Evolutionary conservation across 1,140 invertebrate genomes (phyloP).

Genomic region (Catajapyx aquilonaris): DNA sequence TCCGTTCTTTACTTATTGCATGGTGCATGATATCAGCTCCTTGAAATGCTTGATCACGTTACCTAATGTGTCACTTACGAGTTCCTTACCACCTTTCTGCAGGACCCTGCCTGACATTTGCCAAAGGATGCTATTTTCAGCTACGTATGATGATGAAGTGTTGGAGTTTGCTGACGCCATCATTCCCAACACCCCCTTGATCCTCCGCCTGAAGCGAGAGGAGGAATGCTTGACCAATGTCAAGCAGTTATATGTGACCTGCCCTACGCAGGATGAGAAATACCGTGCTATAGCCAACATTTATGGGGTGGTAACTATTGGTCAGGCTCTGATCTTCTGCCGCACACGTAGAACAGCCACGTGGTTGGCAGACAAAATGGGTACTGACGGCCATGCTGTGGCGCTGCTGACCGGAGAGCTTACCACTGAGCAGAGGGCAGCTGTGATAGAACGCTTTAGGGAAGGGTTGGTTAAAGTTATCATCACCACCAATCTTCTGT

Average conservation of each 20-base stretch:
- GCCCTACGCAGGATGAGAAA: slow-evolving; percentile 50
- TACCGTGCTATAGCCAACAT: slow-evolving; percentile 88
- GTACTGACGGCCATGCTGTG: slow-evolving; percentile 77
- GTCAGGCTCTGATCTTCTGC: slow-evolving; percentile 97
- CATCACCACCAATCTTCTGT: slow-evolving; percentile 94
- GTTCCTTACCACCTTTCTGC: no score
- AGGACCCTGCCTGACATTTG: slow-evolving; percentile 38
- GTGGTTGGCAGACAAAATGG: slow-evolving; percentile 78
- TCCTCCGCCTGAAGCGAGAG: slow-evolving; percentile 68
- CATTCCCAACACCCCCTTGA: slow-evolving; percentile 73
- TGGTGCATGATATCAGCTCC: no score
- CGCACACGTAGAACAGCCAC: slow-evolving; percentile 73
- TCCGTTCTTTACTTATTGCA: no score
- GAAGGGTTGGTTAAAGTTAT: slow-evolving; percentile 82
- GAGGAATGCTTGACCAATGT: slow-evolving; percentile 96
- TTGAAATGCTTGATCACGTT: no score
- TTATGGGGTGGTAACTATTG: slow-evolving; percentile 86
- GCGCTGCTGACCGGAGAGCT: slow-evolving; percentile 81
- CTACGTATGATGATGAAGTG: slow-evolving; percentile 83
- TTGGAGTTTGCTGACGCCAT: slow-evolving; percentile 95
- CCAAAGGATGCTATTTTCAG: slow-evolving; percentile 98
- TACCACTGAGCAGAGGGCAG: slow-evolving; percentile 75
- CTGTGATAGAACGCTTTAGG: slow-evolving; percentile 80
- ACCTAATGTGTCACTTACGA: no score
- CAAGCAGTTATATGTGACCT: slow-evolving; percentile 89